Conservation (phyloP, 2,888 invertebrate genomes). For the Drosophila lutescens region DNA sequence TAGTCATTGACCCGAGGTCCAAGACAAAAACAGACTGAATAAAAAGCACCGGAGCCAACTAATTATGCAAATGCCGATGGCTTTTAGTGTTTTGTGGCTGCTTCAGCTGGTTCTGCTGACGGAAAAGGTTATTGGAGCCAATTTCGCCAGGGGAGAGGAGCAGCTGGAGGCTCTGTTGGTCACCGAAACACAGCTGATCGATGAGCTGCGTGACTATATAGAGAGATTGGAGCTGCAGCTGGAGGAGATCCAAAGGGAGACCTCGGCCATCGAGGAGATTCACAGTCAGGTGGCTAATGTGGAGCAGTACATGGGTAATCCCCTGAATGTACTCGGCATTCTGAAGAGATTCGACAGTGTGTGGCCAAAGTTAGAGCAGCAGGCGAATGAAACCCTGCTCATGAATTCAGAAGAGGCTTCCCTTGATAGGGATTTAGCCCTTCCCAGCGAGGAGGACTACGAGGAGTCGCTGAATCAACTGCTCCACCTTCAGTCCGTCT, state of each 20-base stretch:
- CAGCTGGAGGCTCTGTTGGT: slow-evolving; percentile 64
- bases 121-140: slow-evolving; percentile 11
- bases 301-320: slow-evolving; percentile 88
- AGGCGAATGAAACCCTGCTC: slow-evolving; percentile 75
- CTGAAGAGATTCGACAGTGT: slow-evolving; percentile 96
- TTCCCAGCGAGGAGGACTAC: slow-evolving; percentile 77
- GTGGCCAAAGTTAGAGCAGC: slow-evolving; percentile 88
- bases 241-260: slow-evolving; percentile 63
- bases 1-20: slow-evolving; percentile 26
- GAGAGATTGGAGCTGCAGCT: slow-evolving; percentile 66
- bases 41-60: slow-evolving; percentile 11
- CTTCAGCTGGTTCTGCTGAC: slow-evolving; percentile 32
- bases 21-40: slow-evolving; percentile 1
- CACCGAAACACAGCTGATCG: slow-evolving; percentile 73
- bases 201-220: slow-evolving; percentile 71
- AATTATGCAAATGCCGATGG: slow-evolving; percentile 61
- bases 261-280: slow-evolving; percentile 60
- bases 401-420: slow-evolving; percentile 39
- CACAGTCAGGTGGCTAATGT: slow-evolving; percentile 65
- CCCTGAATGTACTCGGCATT: slow-evolving; percentile 95
- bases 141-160: slow-evolving; percentile 30
- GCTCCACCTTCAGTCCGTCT: slow-evolving; percentile 87
- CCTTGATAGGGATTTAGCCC: slow-evolving; percentile 40
- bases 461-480: slow-evolving; percentile 71
- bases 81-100: slow-evolving; percentile 44